A percentile compares a stretch with the other conserved stretches of the same genome.
Conservation (phyloP, 2,888 invertebrate species). For the Chelonus formosanus region DNA sequence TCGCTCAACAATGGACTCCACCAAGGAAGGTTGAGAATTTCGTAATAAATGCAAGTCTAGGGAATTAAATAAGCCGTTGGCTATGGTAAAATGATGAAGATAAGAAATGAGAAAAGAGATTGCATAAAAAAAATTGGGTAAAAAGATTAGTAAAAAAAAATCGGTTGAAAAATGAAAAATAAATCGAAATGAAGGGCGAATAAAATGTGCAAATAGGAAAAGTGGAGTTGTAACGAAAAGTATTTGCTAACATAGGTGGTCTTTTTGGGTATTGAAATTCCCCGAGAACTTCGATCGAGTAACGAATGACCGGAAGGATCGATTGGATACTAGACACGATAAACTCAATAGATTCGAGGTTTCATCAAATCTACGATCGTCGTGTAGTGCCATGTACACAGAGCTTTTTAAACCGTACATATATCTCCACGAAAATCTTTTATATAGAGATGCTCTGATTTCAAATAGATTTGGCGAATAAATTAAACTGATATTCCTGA, state of each 20-base stretch:
- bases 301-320: constrained; percentile 14
- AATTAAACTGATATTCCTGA: constrained; percentile 19
- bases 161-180: neutral
- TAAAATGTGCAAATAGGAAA: no score
- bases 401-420: no score
- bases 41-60: neutral
- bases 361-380: neutral
- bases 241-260: constrained; percentile 1
- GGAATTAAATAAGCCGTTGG: neutral
- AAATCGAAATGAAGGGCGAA: neutral
- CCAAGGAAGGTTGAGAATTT: constrained; percentile 39
- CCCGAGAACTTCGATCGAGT: neutral
- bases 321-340: neutral
- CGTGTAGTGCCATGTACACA: neutral
- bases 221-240: no score
- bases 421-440: neutral
- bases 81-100: neutral
- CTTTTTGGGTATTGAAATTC: neutral
- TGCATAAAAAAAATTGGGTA: neutral
- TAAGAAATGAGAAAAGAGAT: neutral
- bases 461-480: constrained; percentile 12
- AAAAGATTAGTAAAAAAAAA: neutral
- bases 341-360: neutral
- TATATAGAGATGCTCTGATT: constrained; percentile 7
- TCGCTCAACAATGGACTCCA: constrained; percentile 64